Evolutionary conservation across 2,113 vertebrate genomes (phyloP), one percentile per base, ranked within the genome.

Genomic region (Oxygymnocypris stewartii): DNA sequence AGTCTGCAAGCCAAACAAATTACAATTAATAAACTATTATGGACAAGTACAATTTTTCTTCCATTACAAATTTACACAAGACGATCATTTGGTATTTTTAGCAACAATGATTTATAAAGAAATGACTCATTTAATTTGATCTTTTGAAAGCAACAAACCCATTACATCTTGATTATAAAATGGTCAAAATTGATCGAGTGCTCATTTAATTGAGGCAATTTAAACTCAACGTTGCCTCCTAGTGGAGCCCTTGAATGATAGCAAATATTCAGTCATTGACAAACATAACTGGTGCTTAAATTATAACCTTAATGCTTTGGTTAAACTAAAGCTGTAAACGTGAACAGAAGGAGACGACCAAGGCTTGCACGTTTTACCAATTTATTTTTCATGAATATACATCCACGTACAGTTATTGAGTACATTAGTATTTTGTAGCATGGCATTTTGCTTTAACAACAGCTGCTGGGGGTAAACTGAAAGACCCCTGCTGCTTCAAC

Each of bases 371-470:
- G 91, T 93, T 94, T 92, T 92, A 92, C 91, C 89, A 91, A 92
- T 95, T 95, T 95, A 95, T 95, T 89, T 73, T 78, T 94, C 89
- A 95, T 93, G 93, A 94, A 91, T 91, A 91, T 88, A 95, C 95
- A 95, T 93, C 94, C 94, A 95, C 92, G 83, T 88, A 95, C 93
- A 94, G 90, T 93, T 94, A 94, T 93, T 91, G 92, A 94, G 93
- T 94, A 95, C 94, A 95, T 94, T 94, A 94, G 93, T 93, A 94
- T 95, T 92, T 93, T 93, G 92, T 94, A 94, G 93, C 93, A 94
- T 94, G 94, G 94, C 91, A 92, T 94, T 94, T 95, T 91, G 92
- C 93, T 93, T 93, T 86, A 92, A 94, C 95, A 95, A 95, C 95
- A 95, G 94, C 94, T 95, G 94, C 89, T 93, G 82, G 85, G 90